Evolutionary conservation across 2,797 vertebrate species (phyloP).

Genomic region (Cheirogaleus major): DNA sequence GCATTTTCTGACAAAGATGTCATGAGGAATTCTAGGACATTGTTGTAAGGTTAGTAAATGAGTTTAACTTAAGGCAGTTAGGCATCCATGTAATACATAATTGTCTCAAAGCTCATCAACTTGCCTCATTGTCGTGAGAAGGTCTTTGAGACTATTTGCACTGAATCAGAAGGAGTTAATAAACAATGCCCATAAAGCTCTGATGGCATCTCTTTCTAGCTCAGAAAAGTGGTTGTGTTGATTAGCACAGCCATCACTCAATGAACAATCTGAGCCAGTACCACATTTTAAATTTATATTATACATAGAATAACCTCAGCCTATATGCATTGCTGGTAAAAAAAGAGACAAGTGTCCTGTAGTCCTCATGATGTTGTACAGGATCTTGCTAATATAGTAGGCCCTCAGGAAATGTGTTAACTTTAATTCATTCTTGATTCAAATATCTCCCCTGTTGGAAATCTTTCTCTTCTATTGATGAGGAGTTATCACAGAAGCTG

Average conservation of each 20-base stretch:
- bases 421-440: conserved; percentile 52
- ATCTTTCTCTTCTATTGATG: conserved; percentile 41
- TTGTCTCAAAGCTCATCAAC: not conserved
- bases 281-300: not conserved
- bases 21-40: conserved; percentile 27
- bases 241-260: not conserved
- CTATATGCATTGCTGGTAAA: not conserved
- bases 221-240: not conserved
- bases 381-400: not conserved
- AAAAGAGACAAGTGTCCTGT: not conserved
- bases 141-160: not conserved
- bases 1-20: not conserved
- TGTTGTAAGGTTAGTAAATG: not conserved
- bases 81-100: not conserved
- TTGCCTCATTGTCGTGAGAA: not conserved
- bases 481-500: conserved; percentile 6
- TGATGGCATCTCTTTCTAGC: not conserved
- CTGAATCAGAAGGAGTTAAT: not conserved
- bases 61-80: not conserved
- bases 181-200: not conserved
- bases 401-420: not conserved
- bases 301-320: not conserved
- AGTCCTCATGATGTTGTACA: not conserved
- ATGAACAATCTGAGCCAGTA: not conserved
- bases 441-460: conserved; percentile 62